Evolutionary conservation across 1,140 invertebrate species (phyloP), one percentile per base, ranked within the genome.

Genomic region (Drosophila kikkawai): DNA sequence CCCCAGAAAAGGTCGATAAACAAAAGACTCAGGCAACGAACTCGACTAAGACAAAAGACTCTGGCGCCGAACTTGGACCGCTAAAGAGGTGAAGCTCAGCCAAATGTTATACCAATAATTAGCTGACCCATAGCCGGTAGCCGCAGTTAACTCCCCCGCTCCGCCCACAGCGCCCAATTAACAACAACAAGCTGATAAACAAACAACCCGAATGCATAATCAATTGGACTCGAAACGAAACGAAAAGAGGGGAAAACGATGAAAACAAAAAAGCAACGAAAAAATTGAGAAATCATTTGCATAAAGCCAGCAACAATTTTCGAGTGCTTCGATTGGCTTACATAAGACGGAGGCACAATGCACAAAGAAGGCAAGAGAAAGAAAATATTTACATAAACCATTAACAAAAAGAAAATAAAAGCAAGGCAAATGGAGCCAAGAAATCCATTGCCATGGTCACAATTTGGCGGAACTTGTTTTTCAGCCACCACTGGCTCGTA

Each of bases 381-480:
- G 57, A 57, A 79, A 71, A 69, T 64, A 80, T 82, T 82, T 88
- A 81, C 81, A 90, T 77, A 90, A 75, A 81, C 50, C 77, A 64
- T 66, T 45, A 76, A 65, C 50, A 44, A 71, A 75, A 48, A 60
- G 65, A 76, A 79, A 68, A 75, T 84, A 81, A 77, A 81, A 76
- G 51, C 37, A 61, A 76, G 75, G 41, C 59, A 66, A 74, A 74
- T 73, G 65, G 57, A 64, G 59, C 76, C 69, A 65, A 79, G 48
- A 91, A 90, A 90, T 90, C 85, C 85, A 90, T 90, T 75, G 85
- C 85, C 85, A 90, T 74, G 85, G 85, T 90, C 85, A 90, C 85
- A 85, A 91, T 90, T 91, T 90, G 75, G 81, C 75, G 85, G 82
- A 90, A 90, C 85, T 91, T 80, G 86, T 90, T 90, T 90, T 80